Percentiles rank a stretch among this genome's conserved stretches.
Conservation (phyloP, 2,888 invertebrate species). For the Heteropelma amictum region DNA sequence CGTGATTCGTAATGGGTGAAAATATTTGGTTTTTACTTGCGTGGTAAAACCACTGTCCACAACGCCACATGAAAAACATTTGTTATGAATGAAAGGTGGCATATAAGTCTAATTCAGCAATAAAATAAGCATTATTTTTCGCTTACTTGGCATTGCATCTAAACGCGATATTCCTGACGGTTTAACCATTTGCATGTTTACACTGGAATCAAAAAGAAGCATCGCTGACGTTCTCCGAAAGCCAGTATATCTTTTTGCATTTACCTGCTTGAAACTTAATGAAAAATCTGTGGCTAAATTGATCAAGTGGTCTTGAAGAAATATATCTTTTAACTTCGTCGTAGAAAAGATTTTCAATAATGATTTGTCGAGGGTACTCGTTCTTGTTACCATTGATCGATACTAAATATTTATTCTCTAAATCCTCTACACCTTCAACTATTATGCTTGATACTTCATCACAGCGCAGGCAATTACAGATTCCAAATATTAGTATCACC, state of each 20-base stretch:
- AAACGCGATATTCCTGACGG: slow-evolving; percentile 18
- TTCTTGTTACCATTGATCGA: slow-evolving; percentile 28
- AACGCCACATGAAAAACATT: slow-evolving; percentile 16
- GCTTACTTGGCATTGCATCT: slow-evolving; percentile 10
- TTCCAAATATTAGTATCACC: slow-evolving; percentile 39
- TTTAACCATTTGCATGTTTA: slow-evolving; percentile 37
- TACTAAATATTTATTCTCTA: slow-evolving; percentile 19
- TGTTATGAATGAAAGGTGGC: slow-evolving; percentile 18
- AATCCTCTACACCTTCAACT: slow-evolving; percentile 33
- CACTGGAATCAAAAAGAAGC: slow-evolving; percentile 29
- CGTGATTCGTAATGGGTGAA: slow-evolving; percentile 4
- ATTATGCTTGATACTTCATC: slow-evolving; percentile 39
- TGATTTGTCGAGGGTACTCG: slow-evolving; percentile 6
- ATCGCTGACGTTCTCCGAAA: slow-evolving; percentile 29
- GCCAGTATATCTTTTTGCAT: slow-evolving; percentile 33
- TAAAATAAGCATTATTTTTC: slow-evolving; percentile 8
- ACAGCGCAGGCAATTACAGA: slow-evolving; percentile 39
- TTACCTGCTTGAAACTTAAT: background rate
- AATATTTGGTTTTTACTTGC: slow-evolving; percentile 30
- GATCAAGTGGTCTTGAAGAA: slow-evolving; percentile 15
- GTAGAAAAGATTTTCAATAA: slow-evolving; percentile 29
- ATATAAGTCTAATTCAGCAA: slow-evolving; percentile 9
- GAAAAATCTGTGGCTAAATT: slow-evolving; percentile 25
- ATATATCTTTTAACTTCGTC: slow-evolving; percentile 26
- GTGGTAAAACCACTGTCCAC: slow-evolving; percentile 24